These are phyloP conservation scores for Gortyna flavago DNA, from an alignment of 2,888 invertebrate genomes.

Conservation along the genomic window DNA sequence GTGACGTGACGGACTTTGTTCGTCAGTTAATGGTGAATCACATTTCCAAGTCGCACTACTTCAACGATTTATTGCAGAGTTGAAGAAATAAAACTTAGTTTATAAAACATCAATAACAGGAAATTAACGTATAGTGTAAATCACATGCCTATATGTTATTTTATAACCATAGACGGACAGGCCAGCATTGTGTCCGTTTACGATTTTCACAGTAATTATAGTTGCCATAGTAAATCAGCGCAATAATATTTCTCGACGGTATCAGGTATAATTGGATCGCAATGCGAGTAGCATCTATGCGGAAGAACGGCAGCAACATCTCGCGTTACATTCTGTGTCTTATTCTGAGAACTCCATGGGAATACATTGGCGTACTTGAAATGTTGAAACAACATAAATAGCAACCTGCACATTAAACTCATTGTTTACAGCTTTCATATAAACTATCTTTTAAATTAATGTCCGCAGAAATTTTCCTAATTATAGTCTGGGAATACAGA, in stretches of 20 bases:
- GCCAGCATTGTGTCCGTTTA: constrained; percentile 78
- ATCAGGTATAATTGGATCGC: constrained; percentile 89
- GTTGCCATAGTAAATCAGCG: constrained; percentile 79
- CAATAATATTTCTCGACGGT: constrained; percentile 85
- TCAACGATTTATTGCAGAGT: constrained; percentile 44
- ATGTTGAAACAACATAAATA: constrained; percentile 55
- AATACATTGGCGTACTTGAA: constrained; percentile 68
- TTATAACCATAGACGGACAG: constrained; percentile 75
- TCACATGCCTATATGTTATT: constrained; percentile 69
- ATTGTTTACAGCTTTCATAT: constrained; percentile 58
- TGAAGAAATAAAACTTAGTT: constrained; percentile 62
- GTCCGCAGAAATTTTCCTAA: constrained; percentile 56
- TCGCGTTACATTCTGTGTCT: constrained; percentile 88
- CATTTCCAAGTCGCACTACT: constrained; percentile 43
- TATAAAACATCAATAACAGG: constrained; percentile 71
- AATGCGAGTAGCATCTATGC: constrained; percentile 87
- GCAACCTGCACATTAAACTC: constrained; percentile 47
- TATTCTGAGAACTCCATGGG: constrained; percentile 88
- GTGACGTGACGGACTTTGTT: constrained; percentile 61
- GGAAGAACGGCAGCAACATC: constrained; percentile 86
- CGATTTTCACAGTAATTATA: constrained; percentile 86
- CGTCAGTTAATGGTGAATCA: constrained; percentile 55
- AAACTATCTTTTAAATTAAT: constrained; percentile 56
- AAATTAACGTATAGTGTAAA: constrained; percentile 70
- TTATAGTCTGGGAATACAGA: constrained; percentile 55